Percentiles rank a stretch among this genome's conserved stretches.
phyloP scores from a whole-genome alignment of 2,113 vertebrate species.

The Eubucco bourcierii region DNA sequence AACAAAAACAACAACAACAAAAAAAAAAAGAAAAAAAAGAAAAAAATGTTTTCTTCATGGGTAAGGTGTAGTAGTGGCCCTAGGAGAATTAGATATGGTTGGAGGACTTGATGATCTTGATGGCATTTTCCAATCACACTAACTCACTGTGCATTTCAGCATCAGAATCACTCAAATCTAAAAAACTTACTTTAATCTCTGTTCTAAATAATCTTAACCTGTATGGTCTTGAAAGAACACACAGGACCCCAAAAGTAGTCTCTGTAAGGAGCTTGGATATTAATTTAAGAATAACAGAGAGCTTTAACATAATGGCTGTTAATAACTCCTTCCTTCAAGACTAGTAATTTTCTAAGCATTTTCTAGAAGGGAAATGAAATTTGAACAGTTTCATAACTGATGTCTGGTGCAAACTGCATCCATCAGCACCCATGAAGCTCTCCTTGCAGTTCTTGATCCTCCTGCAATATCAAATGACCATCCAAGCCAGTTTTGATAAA shows the following conservation, averaged over 20 bases:
- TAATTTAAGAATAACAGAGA: background rate
- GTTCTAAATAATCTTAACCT: background rate
- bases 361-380: conserved; percentile 16
- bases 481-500: background rate
- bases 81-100: no score
- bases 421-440: background rate
- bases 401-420: background rate
- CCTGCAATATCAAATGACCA: background rate
- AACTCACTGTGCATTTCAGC: background rate
- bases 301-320: background rate
- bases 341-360: background rate
- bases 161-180: background rate
- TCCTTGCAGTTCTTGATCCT: background rate
- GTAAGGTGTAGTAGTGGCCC: no score
- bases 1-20: no score
- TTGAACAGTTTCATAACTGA: background rate
- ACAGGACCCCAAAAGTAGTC: background rate
- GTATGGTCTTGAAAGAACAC: background rate
- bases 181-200: background rate
- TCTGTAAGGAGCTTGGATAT: background rate
- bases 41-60: no score
- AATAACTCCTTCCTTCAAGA: background rate
- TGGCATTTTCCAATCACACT: no score
- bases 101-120: no score
- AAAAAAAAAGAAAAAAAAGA: background rate